Base-by-base conservation (phyloP, 2,888 invertebrate genomes). In the Caenorhabditis afra region DNA sequence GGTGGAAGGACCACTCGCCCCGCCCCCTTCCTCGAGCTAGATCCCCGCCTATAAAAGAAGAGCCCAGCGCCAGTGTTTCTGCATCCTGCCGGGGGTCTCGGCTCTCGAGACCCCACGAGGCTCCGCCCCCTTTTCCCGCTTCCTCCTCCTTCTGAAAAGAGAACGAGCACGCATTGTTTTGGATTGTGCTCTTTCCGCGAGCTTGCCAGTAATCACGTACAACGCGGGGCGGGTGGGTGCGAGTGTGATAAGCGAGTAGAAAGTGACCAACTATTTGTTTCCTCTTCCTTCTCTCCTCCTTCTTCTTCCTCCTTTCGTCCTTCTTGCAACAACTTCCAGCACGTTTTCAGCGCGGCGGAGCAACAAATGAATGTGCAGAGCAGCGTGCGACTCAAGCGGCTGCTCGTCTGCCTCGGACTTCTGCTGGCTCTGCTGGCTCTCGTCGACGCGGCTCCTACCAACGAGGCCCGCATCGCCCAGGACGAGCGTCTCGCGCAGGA, bases 31-130 rank as follows among this genome's bases (percentile, higher is more conserved):
- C 52, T 14, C 23, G 52, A 52, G 52, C 14, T n/a, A 29, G 16
- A 10, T 29, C 53, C n/a, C n/a, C n/a, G 53, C 53, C 29, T 53
- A 53, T 53, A 53, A 53, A 53, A 53, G 53, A 53, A 16, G 52
- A 7, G 29, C 52, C 14, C 29, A 29, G 29, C 49, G 23, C 23
- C 52, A n/a, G 52, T 23, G 29, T 52, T 29, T 62, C 39, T 29
- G 29, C 29, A 29, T 29, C 29, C 29, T 7, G 7, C 29, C 29
- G 29, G 55, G 16, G 29, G 23, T 50, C 50, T 29, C 16, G n/a
- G 29, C 49, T 18, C 22, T 49, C 52, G 2, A 23, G 11, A 14
- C 52, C 16, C 52, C 52, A 18, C 22, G 52, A 52, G 52, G 10
- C 23, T 10, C 22, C 29, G 29, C 41, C 41, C 14, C 4, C 41